phyloP scores from a whole-genome alignment of 2,888 invertebrate genomes.

The Hypolimnas misippus region DNA sequence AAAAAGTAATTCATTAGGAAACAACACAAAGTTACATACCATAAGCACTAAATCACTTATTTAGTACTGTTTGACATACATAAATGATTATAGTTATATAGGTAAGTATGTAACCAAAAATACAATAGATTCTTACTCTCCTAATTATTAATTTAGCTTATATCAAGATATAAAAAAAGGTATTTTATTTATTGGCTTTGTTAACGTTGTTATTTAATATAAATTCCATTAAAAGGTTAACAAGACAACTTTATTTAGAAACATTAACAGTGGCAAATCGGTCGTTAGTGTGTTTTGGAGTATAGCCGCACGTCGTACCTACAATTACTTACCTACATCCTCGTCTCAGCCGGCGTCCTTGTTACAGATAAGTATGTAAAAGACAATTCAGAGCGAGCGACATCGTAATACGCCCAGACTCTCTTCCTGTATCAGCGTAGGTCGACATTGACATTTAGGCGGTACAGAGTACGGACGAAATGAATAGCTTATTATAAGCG shows the following conservation, averaged over 20 bases:
- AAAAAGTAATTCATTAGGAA: no score
- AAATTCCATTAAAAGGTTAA: constrained; percentile 37
- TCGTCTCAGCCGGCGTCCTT: constrained; percentile 54
- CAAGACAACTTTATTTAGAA: constrained; percentile 38
- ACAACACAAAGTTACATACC: no score
- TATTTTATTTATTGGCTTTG: background rate
- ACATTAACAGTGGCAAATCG: constrained; percentile 28
- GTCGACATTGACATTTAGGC: constrained; percentile 77
- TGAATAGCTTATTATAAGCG: constrained; percentile 52
- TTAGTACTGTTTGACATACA: no score
- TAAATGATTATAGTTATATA: no score
- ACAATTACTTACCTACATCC: constrained; percentile 37
- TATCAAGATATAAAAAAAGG: no score
- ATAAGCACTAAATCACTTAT: no score
- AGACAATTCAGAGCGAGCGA: constrained; percentile 49
- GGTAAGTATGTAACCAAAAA: no score
- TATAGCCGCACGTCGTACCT: constrained; percentile 12
- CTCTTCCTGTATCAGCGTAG: constrained; percentile 68
- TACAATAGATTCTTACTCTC: no score
- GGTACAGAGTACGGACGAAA: constrained; percentile 47
- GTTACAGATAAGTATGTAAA: constrained; percentile 55
- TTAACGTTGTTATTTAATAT: constrained; percentile 25
- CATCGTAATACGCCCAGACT: constrained; percentile 57
- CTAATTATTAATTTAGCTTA: no score
- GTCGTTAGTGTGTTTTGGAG: constrained; percentile 28